Evolutionary conservation across 2,797 vertebrate genomes (phyloP).

Genomic region (Moxostoma hubbsi): DNA sequence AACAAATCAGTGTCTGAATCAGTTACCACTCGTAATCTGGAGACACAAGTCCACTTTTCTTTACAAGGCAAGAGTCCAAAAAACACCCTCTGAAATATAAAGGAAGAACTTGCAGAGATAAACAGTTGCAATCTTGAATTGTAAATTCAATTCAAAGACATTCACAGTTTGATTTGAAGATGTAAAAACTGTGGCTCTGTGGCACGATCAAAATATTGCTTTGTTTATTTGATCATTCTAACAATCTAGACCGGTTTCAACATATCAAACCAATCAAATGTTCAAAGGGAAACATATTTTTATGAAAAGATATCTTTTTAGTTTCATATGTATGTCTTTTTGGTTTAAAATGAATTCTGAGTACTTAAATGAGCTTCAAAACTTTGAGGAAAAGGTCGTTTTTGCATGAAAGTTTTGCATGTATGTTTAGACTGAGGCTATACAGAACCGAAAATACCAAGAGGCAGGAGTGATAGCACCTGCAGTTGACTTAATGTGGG

Average conservation of each 20-base stretch:
- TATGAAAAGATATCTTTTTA: too few relatives aligned
- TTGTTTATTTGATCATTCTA: too few relatives aligned
- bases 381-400: background rate
- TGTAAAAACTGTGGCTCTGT: too few relatives aligned
- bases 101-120: background rate
- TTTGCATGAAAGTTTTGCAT: conserved; percentile 10
- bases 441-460: conserved; percentile 12
- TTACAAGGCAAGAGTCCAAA: background rate
- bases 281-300: too few relatives aligned
- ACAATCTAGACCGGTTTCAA: too few relatives aligned
- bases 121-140: background rate
- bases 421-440: conserved; percentile 22
- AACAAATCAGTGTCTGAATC: conserved; percentile 22
- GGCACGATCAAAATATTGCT: too few relatives aligned
- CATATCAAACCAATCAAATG: too few relatives aligned
- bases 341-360: too few relatives aligned
- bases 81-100: background rate
- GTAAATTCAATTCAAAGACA: too few relatives aligned
- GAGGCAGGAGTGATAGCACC: background rate
- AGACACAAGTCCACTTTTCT: background rate
- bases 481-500: conserved; percentile 23
- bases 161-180: too few relatives aligned
- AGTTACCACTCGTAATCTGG: conserved; percentile 14
- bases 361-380: too few relatives aligned
- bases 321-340: too few relatives aligned